Base-by-base conservation (phyloP, 2,888 invertebrate species). In the Pheosia gnoma region DNA sequence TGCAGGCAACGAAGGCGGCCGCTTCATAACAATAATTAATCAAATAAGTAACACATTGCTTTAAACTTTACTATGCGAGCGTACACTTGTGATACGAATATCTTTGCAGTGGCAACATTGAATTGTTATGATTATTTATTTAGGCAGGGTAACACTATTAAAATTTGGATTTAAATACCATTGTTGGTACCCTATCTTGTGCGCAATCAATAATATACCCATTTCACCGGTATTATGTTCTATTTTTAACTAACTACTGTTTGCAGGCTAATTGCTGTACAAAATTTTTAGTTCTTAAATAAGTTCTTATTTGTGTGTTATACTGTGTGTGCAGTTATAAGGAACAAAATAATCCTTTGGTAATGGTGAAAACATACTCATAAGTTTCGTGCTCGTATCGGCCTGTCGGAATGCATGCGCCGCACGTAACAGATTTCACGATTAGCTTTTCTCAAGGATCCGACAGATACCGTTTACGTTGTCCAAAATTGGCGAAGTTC, bases 1-100 rank as follows among this genome's bases (percentile, higher is more conserved):
- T 85, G 49, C 90, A 91, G 64, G 88, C 88, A n/a, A 86, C 90
- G 60, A 91, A 90, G 59, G 74, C 87, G 0, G 77, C 88, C 4
- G 69, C 88, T 38, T 90, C 91, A 82, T 91, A 92, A 89, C 83
- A 83, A 63, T 60, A 60, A 58, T 61, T 13, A 58, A 57, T 58
- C 38, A 10, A 4, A 41, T 67, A 66, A 67, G 63, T 62, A 60
- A 68, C 25, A 60, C 68, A 55, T 63, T 67, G 68, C 71, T 77
- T 70, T 62, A 65, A 63, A 38, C 13, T 55, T 55, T 53, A 52
- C 9, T 36, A 52, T 37, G 10, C 36, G 1, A 36, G 9, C 37
- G 37, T 37, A 53, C 37, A 53, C 37, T 38, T 53, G 53, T 37
- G 53, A 53, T 52, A 25, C 52, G 8, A 52, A 25, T 52, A 25